Conservation (phyloP, 2,888 invertebrate species). For the Pseudococcus jackbeardsleyi region DNA sequence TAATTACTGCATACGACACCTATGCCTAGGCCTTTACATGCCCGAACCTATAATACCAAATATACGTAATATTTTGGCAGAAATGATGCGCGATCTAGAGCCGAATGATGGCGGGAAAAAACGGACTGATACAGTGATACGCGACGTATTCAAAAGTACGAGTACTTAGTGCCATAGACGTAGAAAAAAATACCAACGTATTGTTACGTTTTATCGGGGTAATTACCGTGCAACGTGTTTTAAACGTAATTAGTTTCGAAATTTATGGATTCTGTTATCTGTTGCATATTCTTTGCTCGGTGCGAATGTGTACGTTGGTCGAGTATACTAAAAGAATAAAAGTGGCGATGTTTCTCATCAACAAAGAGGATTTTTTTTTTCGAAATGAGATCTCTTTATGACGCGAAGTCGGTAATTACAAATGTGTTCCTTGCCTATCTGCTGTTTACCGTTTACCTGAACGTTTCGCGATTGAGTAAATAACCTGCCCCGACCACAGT, state of each 20-base stretch:
- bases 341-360: neutral
- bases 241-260: neutral
- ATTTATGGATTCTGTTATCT: constrained; percentile 20
- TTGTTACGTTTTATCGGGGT: neutral
- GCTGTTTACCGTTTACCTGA: constrained; percentile 1
- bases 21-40: neutral
- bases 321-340: neutral
- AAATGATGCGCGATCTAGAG: neutral
- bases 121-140: too few species aligned
- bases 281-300: neutral
- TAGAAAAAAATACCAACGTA: neutral
- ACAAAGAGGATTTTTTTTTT: neutral
- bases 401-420: neutral
- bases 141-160: neutral
- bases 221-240: neutral
- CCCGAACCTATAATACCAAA: too few species aligned
- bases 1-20: neutral
- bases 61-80: neutral
- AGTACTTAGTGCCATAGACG: neutral
- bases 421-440: neutral
- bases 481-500: neutral
- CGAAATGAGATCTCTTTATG: neutral
- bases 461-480: constrained; percentile 24
- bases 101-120: neutral
- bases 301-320: neutral